Percentiles rank a stretch among this genome's conserved stretches.
Conservation (phyloP, 2,113 vertebrate genomes). For the Pterophyllum scalare region DNA sequence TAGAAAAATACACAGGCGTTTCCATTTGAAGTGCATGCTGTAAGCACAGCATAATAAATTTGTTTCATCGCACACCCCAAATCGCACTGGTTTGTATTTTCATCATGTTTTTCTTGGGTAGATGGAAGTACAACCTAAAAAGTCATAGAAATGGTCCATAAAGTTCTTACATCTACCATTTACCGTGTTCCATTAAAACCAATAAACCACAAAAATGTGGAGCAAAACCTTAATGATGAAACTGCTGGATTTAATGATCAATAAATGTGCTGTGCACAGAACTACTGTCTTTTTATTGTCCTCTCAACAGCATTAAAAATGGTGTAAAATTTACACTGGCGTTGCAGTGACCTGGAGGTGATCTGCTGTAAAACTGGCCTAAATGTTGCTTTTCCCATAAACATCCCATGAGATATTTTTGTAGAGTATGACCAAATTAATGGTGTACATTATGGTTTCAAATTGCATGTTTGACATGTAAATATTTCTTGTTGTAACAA, state of each 20-base stretch:
- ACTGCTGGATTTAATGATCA: slow-evolving; percentile 40
- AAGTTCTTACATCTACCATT: slow-evolving; percentile 45
- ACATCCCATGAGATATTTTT: not conserved
- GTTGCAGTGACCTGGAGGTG: not conserved
- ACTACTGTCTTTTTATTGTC: slow-evolving; percentile 1
- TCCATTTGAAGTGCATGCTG: not conserved
- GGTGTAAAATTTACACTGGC: not conserved
- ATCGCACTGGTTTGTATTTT: not conserved
- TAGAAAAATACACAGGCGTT: not conserved
- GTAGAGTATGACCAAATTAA: not conserved
- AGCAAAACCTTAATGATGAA: not conserved
- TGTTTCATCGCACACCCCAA: not conserved
- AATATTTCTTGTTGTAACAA: not conserved
- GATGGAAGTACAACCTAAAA: slow-evolving; percentile 19
- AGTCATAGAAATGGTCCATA: slow-evolving; percentile 37
- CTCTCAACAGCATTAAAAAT: not conserved
- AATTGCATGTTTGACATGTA: not conserved
- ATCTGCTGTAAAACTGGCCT: not conserved
- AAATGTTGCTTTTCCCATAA: slow-evolving; percentile 3
- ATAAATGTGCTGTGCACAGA: not conserved
- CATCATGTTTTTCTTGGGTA: not conserved
- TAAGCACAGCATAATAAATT: not conserved
- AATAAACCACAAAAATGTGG: slow-evolving; percentile 32
- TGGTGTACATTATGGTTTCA: not conserved
- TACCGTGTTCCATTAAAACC: slow-evolving; percentile 52